Conservation (phyloP, 1,140 invertebrate genomes). For the Venturia canescens region DNA sequence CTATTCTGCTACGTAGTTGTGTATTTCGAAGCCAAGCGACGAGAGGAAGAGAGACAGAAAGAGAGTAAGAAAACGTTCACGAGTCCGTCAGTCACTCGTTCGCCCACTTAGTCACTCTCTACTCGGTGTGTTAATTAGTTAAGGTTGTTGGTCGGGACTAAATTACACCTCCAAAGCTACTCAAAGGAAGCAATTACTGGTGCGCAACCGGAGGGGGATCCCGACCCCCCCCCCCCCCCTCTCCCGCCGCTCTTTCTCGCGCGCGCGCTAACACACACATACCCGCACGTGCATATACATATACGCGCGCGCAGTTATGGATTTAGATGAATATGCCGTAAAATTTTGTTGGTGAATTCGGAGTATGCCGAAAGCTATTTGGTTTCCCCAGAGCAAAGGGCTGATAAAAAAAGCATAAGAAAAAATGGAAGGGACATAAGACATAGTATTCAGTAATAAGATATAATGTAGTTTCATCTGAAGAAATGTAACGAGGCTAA, state of each 20-base stretch:
- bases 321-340: too few species aligned
- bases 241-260: conserved; percentile 26
- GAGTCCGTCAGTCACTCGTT: conserved; percentile 57
- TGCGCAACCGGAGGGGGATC: conserved; percentile 72
- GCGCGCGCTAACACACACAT: conserved; percentile 40
- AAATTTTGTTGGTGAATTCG: too few species aligned
- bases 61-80: conserved; percentile 41
- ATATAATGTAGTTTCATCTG: too few species aligned
- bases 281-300: too few species aligned
- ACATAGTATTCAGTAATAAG: too few species aligned
- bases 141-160: conserved; percentile 77
- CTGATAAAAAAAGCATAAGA: too few species aligned
- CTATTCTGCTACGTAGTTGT: conserved; percentile 26
- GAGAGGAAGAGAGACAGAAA: conserved; percentile 20
- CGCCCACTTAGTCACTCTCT: conserved; percentile 65
- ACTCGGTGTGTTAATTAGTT: conserved; percentile 77
- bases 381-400: too few species aligned
- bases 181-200: conserved; percentile 78
- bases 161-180: conserved; percentile 77
- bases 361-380: too few species aligned
- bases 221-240: conserved; percentile 44
- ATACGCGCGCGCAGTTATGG: too few species aligned
- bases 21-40: background rate
- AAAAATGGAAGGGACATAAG: too few species aligned
- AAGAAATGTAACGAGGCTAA: too few species aligned